Evolutionary conservation across 2,888 invertebrate genomes (phyloP).

Genomic region (Leptura quadrifasciata): DNA sequence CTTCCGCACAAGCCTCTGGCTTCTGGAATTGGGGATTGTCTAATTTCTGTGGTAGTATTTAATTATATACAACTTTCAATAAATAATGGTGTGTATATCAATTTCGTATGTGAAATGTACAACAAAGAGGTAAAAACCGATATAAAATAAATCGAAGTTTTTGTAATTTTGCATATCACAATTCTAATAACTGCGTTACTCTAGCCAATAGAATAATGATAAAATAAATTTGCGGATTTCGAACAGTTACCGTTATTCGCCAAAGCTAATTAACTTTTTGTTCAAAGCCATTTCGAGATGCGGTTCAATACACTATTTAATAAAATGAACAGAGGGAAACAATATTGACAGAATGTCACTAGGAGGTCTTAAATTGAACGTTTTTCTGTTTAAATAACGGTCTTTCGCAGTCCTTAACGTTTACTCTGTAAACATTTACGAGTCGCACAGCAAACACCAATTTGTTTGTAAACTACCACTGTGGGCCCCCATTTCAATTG

Average conservation of each 20-base stretch:
- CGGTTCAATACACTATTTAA: conserved; percentile 16
- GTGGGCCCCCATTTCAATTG: conserved; percentile 59
- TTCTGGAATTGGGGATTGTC: too few species aligned
- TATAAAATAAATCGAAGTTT: too few species aligned
- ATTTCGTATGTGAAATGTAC: too few species aligned
- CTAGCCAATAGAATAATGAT: neutral
- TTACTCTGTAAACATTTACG: conserved; percentile 51
- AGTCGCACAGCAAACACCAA: conserved; percentile 57
- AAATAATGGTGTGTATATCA: too few species aligned
- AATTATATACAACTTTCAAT: too few species aligned
- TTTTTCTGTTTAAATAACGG: conserved; percentile 45
- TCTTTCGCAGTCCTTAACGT: conserved; percentile 42
- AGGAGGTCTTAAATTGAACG: conserved; percentile 38
- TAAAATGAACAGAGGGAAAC: conserved; percentile 29
- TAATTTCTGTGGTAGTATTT: too few species aligned
- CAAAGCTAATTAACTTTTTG: neutral
- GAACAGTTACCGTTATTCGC: neutral
- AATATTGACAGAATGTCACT: conserved; percentile 39
- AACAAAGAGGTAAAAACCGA: too few species aligned
- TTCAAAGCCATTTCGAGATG: conserved; percentile 10
- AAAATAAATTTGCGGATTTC: neutral
- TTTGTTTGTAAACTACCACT: conserved; percentile 59
- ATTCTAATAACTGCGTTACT: too few species aligned
- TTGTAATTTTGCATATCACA: too few species aligned
- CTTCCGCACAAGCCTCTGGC: too few species aligned